These are phyloP conservation scores for Ctenopoma multispine DNA, from an alignment of 2,797 vertebrate genomes.

Conservation along the genomic window DNA sequence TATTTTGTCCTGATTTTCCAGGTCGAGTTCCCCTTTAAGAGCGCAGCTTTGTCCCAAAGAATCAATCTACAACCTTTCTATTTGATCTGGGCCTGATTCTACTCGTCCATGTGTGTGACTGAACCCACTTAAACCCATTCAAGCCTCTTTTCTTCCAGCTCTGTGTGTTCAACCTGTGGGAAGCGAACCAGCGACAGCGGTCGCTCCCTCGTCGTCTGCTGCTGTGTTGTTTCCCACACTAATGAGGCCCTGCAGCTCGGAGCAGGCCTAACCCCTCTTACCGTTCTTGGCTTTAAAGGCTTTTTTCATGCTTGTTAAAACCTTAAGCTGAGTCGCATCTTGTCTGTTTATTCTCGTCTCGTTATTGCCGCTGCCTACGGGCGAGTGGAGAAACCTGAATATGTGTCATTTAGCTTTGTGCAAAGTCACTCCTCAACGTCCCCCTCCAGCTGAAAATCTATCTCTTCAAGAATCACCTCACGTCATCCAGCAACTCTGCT, in stretches of 20 bases:
- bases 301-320: slow-evolving; percentile 2
- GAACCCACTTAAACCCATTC: slow-evolving; percentile 8
- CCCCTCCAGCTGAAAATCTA: slow-evolving; percentile 17
- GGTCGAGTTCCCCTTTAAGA: neutral
- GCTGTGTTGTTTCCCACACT: slow-evolving; percentile 2
- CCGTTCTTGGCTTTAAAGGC: no score
- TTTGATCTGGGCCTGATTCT: slow-evolving; percentile 17
- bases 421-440: slow-evolving; percentile 17
- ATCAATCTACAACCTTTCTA: neutral
- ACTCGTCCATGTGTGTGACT: neutral
- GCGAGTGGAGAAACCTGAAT: slow-evolving; percentile 4
- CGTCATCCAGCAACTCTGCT: slow-evolving; percentile 30
- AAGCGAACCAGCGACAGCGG: slow-evolving; percentile 4
- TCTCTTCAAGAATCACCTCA: slow-evolving; percentile 54
- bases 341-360: slow-evolving; percentile 2
- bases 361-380: neutral
- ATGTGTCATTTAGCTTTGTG: slow-evolving; percentile 7
- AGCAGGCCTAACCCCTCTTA: neutral
- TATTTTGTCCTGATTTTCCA: no score
- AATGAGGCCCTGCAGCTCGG: slow-evolving; percentile 22
- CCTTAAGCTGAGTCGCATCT: slow-evolving; percentile 1
- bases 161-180: neutral
- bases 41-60: neutral
- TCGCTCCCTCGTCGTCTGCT: slow-evolving; percentile 6
- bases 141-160: slow-evolving; percentile 10